phyloP scores from a whole-genome alignment of 2,797 vertebrate species.

The Buceros bicornis region DNA sequence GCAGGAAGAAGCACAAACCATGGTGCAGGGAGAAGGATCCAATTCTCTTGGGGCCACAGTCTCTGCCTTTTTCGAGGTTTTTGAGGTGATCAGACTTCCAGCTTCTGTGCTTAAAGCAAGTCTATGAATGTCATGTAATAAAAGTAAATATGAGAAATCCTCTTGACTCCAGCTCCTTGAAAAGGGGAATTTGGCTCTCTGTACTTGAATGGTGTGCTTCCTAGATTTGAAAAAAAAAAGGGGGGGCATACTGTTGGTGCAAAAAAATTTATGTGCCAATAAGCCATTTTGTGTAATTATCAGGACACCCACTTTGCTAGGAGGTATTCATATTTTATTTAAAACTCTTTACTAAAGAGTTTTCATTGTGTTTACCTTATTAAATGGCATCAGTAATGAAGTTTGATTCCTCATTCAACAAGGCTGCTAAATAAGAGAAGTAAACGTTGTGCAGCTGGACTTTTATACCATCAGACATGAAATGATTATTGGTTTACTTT shows the following conservation, averaged over 20 bases:
- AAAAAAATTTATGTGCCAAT: not conserved
- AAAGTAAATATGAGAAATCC: not conserved
- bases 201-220: not conserved
- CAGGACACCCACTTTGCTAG: not conserved
- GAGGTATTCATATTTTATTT: slow-evolving; percentile 27
- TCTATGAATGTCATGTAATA: not conserved
- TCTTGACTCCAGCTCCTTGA: not conserved
- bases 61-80: not conserved
- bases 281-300: not conserved
- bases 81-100: not conserved
- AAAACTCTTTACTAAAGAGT: not conserved
- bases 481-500: not conserved
- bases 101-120: not conserved
- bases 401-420: not conserved
- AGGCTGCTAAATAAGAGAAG: not conserved
- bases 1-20: not conserved
- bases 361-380: not conserved
- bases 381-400: not conserved
- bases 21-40: not conserved
- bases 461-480: not conserved
- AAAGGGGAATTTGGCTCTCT: not conserved
- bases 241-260: not conserved
- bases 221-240: not conserved
- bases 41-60: not conserved
- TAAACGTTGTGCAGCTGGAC: not conserved